A percentile compares a stretch with the other conserved stretches of the same genome.
These are phyloP conservation scores for Scrobipalpa costella DNA, from an alignment of 2,888 invertebrate genomes.

Conservation along the genomic window DNA sequence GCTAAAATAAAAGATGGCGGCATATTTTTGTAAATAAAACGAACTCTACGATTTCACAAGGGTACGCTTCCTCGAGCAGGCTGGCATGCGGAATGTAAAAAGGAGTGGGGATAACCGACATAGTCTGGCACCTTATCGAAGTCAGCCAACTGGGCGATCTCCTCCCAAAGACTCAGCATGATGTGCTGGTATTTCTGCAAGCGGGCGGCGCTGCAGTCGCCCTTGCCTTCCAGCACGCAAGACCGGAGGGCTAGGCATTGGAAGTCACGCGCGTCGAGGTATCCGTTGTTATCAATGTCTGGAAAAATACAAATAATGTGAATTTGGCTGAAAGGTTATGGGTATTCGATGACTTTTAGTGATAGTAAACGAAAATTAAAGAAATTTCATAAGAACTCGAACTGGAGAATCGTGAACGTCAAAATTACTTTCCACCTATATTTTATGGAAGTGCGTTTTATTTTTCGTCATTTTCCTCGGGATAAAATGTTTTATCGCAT, in stretches of 20 bases:
- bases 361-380: no score
- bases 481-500: no score
- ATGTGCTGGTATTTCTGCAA: slow-evolving; percentile 90
- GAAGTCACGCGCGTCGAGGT: slow-evolving; percentile 90
- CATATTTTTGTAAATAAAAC: no score
- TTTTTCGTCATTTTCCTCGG: no score
- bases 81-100: slow-evolving; percentile 45
- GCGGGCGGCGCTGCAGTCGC: slow-evolving; percentile 86
- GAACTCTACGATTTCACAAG: slow-evolving; percentile 17
- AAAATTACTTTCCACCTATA: no score
- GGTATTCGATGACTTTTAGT: no score
- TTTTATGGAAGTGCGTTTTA: no score
- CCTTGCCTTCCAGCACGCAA: slow-evolving; percentile 91
- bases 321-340: no score
- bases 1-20: no score
- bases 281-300: slow-evolving; percentile 94
- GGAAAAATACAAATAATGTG: slow-evolving; percentile 38
- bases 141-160: slow-evolving; percentile 91
- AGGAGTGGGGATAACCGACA: slow-evolving; percentile 71
- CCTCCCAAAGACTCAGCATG: slow-evolving; percentile 92
- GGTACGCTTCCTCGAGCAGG: slow-evolving; percentile 33
- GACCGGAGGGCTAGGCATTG: slow-evolving; percentile 90
- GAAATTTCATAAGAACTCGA: no score
- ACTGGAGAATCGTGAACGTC: no score
- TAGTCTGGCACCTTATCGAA: slow-evolving; percentile 89